Evolutionary conservation across 2,797 vertebrate species (phyloP), one percentile per base, ranked within the genome.

Genomic region (Spatula versicolor): DNA sequence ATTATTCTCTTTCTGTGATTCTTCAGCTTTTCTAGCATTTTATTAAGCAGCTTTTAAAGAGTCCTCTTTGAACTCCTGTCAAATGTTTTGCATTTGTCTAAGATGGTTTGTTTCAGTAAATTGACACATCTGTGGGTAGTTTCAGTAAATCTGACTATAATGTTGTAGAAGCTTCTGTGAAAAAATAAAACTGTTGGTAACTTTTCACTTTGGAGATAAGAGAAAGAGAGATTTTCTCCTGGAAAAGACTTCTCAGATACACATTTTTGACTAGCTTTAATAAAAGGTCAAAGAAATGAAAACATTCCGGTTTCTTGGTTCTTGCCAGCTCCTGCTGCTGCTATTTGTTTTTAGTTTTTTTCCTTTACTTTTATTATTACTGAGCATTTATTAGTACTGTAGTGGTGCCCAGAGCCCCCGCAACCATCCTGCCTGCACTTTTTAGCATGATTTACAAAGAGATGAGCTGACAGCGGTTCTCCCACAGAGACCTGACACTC

Each of bases 331-430:
- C 80, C 90, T 74, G 66, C 88, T 91, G 72, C 74, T 92, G 73
- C 85, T 94, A 45, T 76, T 92, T 79, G 60, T 28, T 88, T 92
- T 88, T 72, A 66, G 69, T 48, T 48, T 92, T 93, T 83, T 94
- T 81, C 80, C 66, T 83, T 81, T 88, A 78, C 92, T 94, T 94
- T 91, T 94, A 55, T 88, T 90, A 60, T 87, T 83, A 26, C 76
- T 0, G 1, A 81, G 50, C 20, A 33, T 86, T 91, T 92, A 62
- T 92, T 91, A 88, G 58, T 92, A 69, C 45, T 69, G 83, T 43
- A 90, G 41, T 59, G 19, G 31, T 91, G 90, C 90, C 85, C 93
- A 95, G 83, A 93, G 74, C 80, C 71, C 78, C 74, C 85, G 15
- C 5, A 4, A 83, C 0, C 3, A 52, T 66, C 6, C 7, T 68